Evolutionary conservation across 2,888 invertebrate species (phyloP).

Genomic region (Tyria jacobaeae): DNA sequence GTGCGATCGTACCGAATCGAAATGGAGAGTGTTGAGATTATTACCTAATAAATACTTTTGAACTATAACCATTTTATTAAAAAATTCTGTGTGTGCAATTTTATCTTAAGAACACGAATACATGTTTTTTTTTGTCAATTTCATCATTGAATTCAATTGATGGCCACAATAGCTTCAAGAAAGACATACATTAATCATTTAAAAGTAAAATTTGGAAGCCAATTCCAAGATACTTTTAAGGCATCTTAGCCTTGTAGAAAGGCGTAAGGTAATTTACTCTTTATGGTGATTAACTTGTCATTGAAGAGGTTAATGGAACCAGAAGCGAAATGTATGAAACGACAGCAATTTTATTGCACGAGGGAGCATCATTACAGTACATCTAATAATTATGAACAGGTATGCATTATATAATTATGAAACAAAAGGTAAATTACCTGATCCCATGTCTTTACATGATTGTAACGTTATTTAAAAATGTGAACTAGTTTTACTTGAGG

Average conservation of each 20-base stretch:
- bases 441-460: constrained; percentile 7
- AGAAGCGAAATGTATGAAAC: constrained; percentile 26
- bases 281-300: constrained; percentile 16
- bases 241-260: background rate
- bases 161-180: background rate
- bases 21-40: background rate
- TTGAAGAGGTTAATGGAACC: constrained; percentile 10
- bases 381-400: constrained; percentile 39
- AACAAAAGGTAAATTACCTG: constrained; percentile 48
- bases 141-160: background rate
- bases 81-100: background rate
- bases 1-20: background rate
- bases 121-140: background rate
- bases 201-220: background rate
- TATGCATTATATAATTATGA: constrained; percentile 35
- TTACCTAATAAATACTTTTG: background rate
- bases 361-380: constrained; percentile 26
- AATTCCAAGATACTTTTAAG: background rate
- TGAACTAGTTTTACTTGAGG: constrained; percentile 13
- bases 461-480: constrained; percentile 6
- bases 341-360: constrained; percentile 31
- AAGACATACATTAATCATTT: background rate
- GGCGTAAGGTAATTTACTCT: background rate
- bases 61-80: background rate
- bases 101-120: background rate